phyloP scores from a whole-genome alignment of 2,797 vertebrate species.

The Lophotriccus pileatus region DNA sequence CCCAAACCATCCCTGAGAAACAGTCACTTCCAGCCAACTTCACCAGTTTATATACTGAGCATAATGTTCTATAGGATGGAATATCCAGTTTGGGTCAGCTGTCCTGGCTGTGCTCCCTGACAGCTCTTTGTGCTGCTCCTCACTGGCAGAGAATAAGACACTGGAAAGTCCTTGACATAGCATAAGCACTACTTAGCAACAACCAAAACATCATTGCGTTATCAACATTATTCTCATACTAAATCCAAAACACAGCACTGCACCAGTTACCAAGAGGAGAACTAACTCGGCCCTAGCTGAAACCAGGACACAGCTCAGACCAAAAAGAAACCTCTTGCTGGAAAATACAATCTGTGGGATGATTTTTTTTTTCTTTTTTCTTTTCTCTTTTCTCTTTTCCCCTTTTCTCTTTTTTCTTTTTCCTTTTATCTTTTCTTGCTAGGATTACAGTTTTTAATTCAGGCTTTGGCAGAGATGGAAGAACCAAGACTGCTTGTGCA shows the following conservation, averaged over 20 bases:
- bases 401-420: neutral
- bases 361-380: fast-evolving
- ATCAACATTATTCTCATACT: neutral
- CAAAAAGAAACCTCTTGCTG: neutral
- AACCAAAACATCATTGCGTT: neutral
- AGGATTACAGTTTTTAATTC: neutral
- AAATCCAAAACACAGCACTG: neutral
- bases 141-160: neutral
- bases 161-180: neutral
- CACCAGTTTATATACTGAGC: neutral
- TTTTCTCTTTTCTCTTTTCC: neutral
- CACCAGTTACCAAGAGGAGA: neutral
- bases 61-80: neutral
- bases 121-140: neutral
- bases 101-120: neutral
- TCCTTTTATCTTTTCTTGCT: neutral
- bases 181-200: neutral
- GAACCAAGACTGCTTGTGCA: neutral
- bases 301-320: neutral
- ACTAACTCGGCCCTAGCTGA: neutral
- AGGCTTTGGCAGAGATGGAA: neutral
- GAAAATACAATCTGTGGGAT: neutral
- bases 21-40: neutral
- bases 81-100: neutral
- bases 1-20: neutral